A percentile compares a stretch with the other conserved stretches of the same genome.
Conservation (phyloP, 2,797 vertebrate species). For the Coregonus suidteri region DNA sequence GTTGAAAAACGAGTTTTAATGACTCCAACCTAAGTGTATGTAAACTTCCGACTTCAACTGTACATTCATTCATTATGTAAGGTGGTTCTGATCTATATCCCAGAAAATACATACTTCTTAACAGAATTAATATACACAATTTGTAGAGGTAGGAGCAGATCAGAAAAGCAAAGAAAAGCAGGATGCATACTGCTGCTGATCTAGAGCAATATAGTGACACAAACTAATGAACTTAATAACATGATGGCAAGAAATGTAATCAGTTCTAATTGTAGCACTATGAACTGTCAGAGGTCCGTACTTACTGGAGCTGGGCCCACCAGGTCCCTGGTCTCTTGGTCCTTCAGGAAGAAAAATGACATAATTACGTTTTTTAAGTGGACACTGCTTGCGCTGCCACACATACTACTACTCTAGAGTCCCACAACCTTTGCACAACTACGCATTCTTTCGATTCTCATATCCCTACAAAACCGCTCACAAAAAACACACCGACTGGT, state of each 20-base stretch:
- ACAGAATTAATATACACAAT: no score
- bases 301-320: constrained; percentile 77
- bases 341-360: constrained; percentile 67
- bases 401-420: background rate
- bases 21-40: no score
- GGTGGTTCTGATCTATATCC: background rate
- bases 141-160: no score
- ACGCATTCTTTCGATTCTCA: constrained; percentile 6
- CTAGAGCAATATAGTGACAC: background rate
- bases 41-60: no score
- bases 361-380: background rate
- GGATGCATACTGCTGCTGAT: background rate
- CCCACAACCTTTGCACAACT: background rate
- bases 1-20: no score
- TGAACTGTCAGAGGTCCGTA: constrained; percentile 33
- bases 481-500: background rate
- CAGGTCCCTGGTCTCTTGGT: constrained; percentile 81
- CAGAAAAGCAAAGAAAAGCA: no score
- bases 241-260: background rate
- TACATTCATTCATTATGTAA: background rate
- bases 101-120: background rate
- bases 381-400: constrained; percentile 14
- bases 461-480: background rate
- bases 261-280: background rate
- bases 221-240: background rate